Conservation (phyloP, 1,140 invertebrate genomes). For the Drosophila asahinai region DNA sequence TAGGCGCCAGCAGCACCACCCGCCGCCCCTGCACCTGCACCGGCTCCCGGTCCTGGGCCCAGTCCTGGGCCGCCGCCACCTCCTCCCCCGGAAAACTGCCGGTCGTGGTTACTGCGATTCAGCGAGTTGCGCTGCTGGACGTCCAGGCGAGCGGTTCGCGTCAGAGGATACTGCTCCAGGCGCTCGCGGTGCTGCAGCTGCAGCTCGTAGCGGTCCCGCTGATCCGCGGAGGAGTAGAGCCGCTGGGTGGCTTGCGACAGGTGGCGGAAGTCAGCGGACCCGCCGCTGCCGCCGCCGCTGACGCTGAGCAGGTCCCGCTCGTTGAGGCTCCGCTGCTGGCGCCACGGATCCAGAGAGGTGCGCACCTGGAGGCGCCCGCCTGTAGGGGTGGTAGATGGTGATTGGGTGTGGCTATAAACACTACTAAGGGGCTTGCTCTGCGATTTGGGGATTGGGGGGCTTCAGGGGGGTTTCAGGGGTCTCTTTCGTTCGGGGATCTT, state of each 20-base stretch:
- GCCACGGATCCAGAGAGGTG: conserved; percentile 73
- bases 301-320: conserved; percentile 76
- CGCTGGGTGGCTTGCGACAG: conserved; percentile 68
- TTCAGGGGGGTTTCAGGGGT: conserved; percentile 8
- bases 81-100: conserved; percentile 55
- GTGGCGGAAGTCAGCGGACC: conserved; percentile 63
- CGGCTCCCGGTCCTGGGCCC: conserved; percentile 12
- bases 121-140: conserved; percentile 83
- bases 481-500: conserved; percentile 4
- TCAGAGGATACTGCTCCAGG: conserved; percentile 77
- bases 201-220: conserved; percentile 81
- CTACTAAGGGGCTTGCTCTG: conserved; percentile 27
- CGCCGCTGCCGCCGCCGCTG: conserved; percentile 60
- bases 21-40: conserved; percentile 11
- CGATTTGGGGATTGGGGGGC: conserved; percentile 6
- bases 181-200: conserved; percentile 80
- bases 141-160: conserved; percentile 79
- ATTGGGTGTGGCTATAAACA: conserved; percentile 51
- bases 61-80: conserved; percentile 3
- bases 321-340: conserved; percentile 81
- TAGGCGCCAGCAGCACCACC: conserved; percentile 60
- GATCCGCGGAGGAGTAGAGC: conserved; percentile 78
- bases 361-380: conserved; percentile 79
- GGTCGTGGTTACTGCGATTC: conserved; percentile 84
- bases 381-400: conserved; percentile 70